These are phyloP conservation scores for Silurus meridionalis DNA, from an alignment of 2,113 vertebrate genomes.

Conservation along the genomic window DNA sequence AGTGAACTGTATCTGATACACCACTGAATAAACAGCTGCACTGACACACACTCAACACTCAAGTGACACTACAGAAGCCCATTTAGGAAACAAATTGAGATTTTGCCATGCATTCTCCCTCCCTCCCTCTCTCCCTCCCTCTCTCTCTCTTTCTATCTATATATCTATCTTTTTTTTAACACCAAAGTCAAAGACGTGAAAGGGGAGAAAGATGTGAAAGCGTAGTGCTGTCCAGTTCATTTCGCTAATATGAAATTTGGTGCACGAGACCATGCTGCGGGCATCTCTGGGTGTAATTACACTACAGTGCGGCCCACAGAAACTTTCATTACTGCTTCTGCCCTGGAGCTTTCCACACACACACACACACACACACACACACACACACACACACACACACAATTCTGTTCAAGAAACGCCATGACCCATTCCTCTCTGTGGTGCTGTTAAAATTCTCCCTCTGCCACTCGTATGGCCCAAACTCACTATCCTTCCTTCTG, in stretches of 20 bases:
- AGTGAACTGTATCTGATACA: slow-evolving; percentile 20
- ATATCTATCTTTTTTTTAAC: neutral
- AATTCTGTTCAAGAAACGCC: neutral
- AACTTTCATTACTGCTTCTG: slow-evolving; percentile 52
- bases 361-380: neutral
- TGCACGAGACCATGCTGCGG: slow-evolving; percentile 26
- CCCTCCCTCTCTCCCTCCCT: neutral
- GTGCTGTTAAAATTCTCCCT: slow-evolving; percentile 29
- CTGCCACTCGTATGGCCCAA: neutral
- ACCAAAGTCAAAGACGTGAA: neutral
- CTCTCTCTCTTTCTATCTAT: neutral
- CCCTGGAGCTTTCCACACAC: slow-evolving; percentile 44
- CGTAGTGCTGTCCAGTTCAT: slow-evolving; percentile 29
- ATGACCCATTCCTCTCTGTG: slow-evolving; percentile 35
- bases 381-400: slow-evolving; percentile 13
- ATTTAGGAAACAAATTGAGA: neutral
- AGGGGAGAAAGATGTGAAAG: slow-evolving; percentile 5
- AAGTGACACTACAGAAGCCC: neutral
- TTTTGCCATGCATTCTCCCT: neutral
- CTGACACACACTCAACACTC: slow-evolving; percentile 4
- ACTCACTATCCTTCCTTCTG: slow-evolving; percentile 8
- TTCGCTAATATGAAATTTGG: slow-evolving; percentile 39
- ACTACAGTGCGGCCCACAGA: slow-evolving; percentile 42
- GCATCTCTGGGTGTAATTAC: slow-evolving; percentile 48
- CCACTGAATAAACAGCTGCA: neutral